Evolutionary conservation across 2,797 vertebrate genomes (phyloP).

Genomic region (Xenentodon cancila): DNA sequence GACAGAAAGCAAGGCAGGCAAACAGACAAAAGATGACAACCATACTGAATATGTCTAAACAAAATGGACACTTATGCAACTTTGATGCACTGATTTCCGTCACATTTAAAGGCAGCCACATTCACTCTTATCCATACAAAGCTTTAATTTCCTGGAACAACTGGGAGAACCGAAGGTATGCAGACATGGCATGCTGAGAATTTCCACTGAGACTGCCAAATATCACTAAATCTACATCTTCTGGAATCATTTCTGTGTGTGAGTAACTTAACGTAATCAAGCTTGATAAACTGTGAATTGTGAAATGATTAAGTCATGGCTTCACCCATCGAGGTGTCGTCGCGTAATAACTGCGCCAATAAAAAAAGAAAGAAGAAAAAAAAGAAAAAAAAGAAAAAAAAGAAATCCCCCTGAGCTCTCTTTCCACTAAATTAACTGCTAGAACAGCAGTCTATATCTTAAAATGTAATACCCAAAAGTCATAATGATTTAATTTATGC

Average conservation of each 20-base stretch:
- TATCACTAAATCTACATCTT: slow-evolving; percentile 19
- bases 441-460: slow-evolving; percentile 15
- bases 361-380: no score
- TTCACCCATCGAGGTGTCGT: slow-evolving; percentile 20
- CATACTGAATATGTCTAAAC: slow-evolving; percentile 22
- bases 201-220: slow-evolving; percentile 6
- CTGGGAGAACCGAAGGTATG: not conserved
- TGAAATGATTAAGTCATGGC: not conserved
- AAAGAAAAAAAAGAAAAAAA: not conserved
- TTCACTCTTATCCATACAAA: no score
- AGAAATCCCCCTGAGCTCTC: slow-evolving; percentile 6
- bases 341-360: slow-evolving; percentile 34
- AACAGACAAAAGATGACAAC: slow-evolving; percentile 23
- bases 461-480: slow-evolving; percentile 20
- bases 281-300: no score
- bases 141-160: not conserved
- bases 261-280: not conserved
- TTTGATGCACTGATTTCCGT: slow-evolving; percentile 32
- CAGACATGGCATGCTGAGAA: not conserved
- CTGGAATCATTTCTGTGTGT: slow-evolving; percentile 21
- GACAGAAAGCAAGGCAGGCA: not conserved
- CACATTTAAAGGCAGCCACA: not conserved
- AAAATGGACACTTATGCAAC: slow-evolving; percentile 9
- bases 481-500: slow-evolving; percentile 46
- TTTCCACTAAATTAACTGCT: slow-evolving; percentile 40